A percentile compares a stretch with the other conserved stretches of the same genome.
Evolutionary conservation across 2,888 invertebrate species (phyloP).

Genomic region (Spialia ferax): DNA sequence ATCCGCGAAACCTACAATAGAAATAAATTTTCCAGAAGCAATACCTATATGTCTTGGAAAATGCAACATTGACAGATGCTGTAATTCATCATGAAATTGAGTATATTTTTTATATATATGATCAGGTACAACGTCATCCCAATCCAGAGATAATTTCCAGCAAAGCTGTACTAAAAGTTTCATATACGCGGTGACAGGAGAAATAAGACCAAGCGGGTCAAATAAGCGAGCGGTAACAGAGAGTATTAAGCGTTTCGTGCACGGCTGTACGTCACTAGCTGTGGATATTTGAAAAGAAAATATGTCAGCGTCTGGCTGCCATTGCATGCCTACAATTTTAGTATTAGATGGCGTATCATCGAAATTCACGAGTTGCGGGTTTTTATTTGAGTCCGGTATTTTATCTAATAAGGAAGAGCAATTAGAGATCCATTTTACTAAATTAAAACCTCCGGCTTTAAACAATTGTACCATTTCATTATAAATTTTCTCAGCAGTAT

Average conservation of each 20-base stretch:
- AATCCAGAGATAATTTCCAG: slow-evolving; percentile 3
- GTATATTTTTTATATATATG: neutral
- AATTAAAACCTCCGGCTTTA: neutral
- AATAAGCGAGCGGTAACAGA: slow-evolving; percentile 7
- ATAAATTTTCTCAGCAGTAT: neutral
- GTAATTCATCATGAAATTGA: neutral
- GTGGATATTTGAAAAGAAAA: slow-evolving; percentile 3
- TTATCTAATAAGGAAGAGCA: neutral
- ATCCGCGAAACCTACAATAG: slow-evolving; percentile 1
- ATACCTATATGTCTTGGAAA: slow-evolving; percentile 1
- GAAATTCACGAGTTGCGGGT: slow-evolving; percentile 2
- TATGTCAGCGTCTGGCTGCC: neutral
- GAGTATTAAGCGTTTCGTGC: slow-evolving; percentile 2
- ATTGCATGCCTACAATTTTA: slow-evolving; percentile 10
- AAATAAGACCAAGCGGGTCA: slow-evolving; percentile 2
- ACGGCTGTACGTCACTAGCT: neutral
- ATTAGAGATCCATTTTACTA: slow-evolving; percentile 7
- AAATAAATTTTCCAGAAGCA: neutral
- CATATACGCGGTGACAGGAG: slow-evolving; percentile 3
- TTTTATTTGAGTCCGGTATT: slow-evolving; percentile 7
- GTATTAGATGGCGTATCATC: slow-evolving; percentile 6
- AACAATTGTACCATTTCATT: neutral
- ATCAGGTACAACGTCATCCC: slow-evolving; percentile 1
- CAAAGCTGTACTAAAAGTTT: slow-evolving; percentile 6
- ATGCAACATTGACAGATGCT: neutral